These are phyloP conservation scores for Sinocyclocheilus maitianheensis DNA, from an alignment of 2,113 vertebrate genomes.

Conservation along the genomic window DNA sequence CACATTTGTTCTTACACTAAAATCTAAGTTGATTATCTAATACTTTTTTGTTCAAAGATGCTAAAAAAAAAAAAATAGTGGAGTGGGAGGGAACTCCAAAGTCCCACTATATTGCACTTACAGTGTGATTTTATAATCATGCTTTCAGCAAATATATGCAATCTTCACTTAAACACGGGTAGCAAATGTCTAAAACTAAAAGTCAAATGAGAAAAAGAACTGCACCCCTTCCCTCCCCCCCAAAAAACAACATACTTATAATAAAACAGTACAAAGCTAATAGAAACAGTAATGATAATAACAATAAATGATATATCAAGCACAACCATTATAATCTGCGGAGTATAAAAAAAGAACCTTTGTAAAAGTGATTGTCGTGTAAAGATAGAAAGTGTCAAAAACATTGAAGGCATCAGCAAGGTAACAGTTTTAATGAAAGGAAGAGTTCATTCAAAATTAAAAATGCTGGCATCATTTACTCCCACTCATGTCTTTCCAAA, in stretches of 20 bases:
- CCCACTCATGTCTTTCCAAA: neutral
- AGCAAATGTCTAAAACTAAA: constrained; percentile 58
- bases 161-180: constrained; percentile 62
- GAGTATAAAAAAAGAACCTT: constrained; percentile 61
- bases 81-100: constrained; percentile 17
- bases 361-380: constrained; percentile 81
- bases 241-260: constrained; percentile 62
- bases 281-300: constrained; percentile 62
- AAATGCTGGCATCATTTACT: neutral
- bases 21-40: constrained; percentile 31
- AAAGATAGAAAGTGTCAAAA: constrained; percentile 73
- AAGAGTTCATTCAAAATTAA: constrained; percentile 45
- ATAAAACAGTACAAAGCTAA: constrained; percentile 60
- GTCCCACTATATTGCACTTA: constrained; percentile 75
- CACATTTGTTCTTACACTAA: constrained; percentile 47
- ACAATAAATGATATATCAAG: constrained; percentile 69
- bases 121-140: constrained; percentile 46
- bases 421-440: constrained; percentile 54
- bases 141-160: constrained; percentile 57
- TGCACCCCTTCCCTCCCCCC: constrained; percentile 58
- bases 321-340: constrained; percentile 62
- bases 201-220: constrained; percentile 63
- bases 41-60: constrained; percentile 35
- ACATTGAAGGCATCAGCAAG: constrained; percentile 75
- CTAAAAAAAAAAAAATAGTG: neutral